phyloP scores from a whole-genome alignment of 2,113 vertebrate genomes.

The Oreotragus oreotragus region DNA sequence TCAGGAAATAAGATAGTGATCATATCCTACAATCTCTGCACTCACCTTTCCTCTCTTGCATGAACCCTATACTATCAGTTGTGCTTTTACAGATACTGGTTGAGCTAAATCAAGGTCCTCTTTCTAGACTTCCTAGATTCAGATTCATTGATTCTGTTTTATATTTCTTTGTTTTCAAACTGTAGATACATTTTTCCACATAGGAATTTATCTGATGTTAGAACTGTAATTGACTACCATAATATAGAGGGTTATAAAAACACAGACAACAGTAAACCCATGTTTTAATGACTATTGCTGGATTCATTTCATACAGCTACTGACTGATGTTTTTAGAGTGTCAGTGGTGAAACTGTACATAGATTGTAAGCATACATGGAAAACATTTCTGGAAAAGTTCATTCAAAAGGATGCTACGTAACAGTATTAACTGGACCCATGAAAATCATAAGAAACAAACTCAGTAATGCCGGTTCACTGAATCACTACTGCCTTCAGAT shows the following conservation, averaged over 20 bases:
- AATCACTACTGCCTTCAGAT: background rate
- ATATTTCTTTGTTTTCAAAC: background rate
- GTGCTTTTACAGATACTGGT: background rate
- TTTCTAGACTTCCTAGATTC: background rate
- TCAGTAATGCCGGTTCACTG: background rate
- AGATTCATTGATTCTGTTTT: background rate
- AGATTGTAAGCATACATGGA: background rate
- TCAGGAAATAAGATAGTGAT: background rate
- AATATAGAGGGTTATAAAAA: conserved; percentile 7
- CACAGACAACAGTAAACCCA: background rate
- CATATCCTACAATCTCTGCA: no score
- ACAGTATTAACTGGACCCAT: background rate
- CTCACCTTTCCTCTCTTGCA: background rate
- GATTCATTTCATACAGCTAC: background rate
- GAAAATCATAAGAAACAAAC: background rate
- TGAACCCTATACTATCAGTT: background rate
- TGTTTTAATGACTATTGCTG: background rate
- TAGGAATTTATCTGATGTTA: background rate
- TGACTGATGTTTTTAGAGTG: background rate
- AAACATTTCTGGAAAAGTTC: background rate
- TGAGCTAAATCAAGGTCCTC: background rate
- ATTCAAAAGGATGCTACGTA: background rate
- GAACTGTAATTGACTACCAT: background rate
- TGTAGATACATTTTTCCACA: background rate
- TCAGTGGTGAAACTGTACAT: background rate